Conservation (phyloP, 35 echinoderm and acorn worm genomes). For the Eucidaris tribuloides region DNA sequence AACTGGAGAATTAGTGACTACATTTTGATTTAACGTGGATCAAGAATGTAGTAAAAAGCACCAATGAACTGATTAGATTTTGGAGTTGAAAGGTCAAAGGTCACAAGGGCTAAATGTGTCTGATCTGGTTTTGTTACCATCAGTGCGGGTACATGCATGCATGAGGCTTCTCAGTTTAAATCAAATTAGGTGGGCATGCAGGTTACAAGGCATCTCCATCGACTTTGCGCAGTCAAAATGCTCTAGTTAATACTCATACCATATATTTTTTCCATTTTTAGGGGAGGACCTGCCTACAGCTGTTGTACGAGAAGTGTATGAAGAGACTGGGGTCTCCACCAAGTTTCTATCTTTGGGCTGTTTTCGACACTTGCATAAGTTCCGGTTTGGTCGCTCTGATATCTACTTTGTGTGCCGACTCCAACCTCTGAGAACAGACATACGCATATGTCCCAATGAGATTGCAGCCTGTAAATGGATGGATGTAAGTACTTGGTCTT, state of each 20-base stretch:
- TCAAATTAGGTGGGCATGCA: too few relatives aligned
- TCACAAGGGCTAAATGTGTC: too few relatives aligned
- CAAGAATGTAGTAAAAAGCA: too few relatives aligned
- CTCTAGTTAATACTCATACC: too few relatives aligned
- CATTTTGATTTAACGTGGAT: too few relatives aligned
- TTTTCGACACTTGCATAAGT: constrained; percentile 67
- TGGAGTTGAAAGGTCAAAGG: too few relatives aligned
- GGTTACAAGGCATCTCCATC: too few relatives aligned
- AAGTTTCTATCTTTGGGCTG: constrained; percentile 60
- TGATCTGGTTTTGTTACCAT: too few relatives aligned
- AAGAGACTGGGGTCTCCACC: constrained; percentile 70
- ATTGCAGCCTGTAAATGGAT: constrained; percentile 68
- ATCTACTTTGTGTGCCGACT: constrained; percentile 80
- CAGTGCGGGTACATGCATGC: background rate
- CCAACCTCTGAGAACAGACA: constrained; percentile 43
- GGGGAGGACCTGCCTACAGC: constrained; percentile 59
- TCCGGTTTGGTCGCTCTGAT: constrained; percentile 60
- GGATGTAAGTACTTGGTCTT: constrained; percentile 60
- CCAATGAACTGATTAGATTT: too few relatives aligned
- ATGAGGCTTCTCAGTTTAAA: too few relatives aligned
- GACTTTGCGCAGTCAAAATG: too few relatives aligned
- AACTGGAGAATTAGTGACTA: too few relatives aligned
- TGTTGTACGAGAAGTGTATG: constrained; percentile 57
- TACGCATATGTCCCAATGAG: constrained; percentile 33
- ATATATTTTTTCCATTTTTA: background rate